A percentile compares a stretch with the other conserved stretches of the same genome.
Evolutionary conservation across 1,140 invertebrate genomes (phyloP).

Genomic region (Aphidius ervi): DNA sequence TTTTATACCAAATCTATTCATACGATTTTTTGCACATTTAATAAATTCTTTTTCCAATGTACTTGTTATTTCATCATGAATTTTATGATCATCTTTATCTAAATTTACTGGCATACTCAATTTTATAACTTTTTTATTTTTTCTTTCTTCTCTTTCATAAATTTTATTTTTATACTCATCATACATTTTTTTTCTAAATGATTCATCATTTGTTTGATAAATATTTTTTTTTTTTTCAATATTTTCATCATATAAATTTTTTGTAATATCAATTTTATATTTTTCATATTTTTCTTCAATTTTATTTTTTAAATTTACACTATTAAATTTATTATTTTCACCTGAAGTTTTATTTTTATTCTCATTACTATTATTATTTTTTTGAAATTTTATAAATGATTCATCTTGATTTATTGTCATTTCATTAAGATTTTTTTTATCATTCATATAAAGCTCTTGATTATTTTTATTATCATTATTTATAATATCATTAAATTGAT

Average conservation of each 20-base stretch:
- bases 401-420: conserved; percentile 13
- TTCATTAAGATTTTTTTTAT: conserved; percentile 10
- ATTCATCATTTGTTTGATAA: conserved; percentile 57
- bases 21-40: conserved; percentile 60
- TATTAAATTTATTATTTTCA: conserved; percentile 27
- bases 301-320: conserved; percentile 17
- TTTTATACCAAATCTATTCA: conserved; percentile 58
- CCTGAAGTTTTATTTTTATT: no score
- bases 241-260: conserved; percentile 11
- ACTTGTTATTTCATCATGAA: conserved; percentile 46
- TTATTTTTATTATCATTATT: conserved; percentile 36
- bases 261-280: conserved; percentile 1
- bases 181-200: conserved; percentile 73
- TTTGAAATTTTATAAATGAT: conserved; percentile 22
- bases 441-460: conserved; percentile 26
- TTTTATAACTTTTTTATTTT: conserved; percentile 73
- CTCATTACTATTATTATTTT: conserved; percentile 14
- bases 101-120: conserved; percentile 52
- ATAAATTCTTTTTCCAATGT: conserved; percentile 71
- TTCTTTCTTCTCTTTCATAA: conserved; percentile 70
- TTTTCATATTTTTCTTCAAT: background rate
- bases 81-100: conserved; percentile 22
- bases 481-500: conserved; percentile 41
- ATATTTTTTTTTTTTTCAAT: conserved; percentile 9
- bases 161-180: conserved; percentile 77